phyloP scores from a whole-genome alignment of 2,888 invertebrate species.

The Drosophila gaucha region DNA sequence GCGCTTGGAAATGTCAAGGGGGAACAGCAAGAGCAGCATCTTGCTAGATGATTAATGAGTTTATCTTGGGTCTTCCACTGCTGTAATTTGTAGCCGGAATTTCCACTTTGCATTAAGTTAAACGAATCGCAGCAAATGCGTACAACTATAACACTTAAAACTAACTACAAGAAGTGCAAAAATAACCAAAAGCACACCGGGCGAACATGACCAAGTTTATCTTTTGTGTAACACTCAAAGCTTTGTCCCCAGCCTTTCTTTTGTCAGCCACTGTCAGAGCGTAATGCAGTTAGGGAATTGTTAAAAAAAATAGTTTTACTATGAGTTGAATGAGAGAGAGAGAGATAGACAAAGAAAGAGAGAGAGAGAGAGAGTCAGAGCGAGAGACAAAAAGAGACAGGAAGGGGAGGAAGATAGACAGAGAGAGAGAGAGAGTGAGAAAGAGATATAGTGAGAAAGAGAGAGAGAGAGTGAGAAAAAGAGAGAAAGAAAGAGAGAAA shows the following conservation, averaged over 20 bases:
- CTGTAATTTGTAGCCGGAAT: conserved; percentile 35
- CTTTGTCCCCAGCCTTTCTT: not conserved
- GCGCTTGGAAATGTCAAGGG: conserved; percentile 50
- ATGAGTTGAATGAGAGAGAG: too few relatives aligned
- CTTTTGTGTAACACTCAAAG: not conserved
- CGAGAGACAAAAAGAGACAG: too few relatives aligned
- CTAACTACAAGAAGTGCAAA: not conserved
- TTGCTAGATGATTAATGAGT: conserved; percentile 47
- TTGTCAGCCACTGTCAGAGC: not conserved
- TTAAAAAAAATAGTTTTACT: too few relatives aligned
- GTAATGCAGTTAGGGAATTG: too few relatives aligned
- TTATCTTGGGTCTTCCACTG: conserved; percentile 33
- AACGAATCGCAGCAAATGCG: conserved; percentile 26
- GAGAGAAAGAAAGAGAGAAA: too few relatives aligned
- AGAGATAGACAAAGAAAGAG: too few relatives aligned
- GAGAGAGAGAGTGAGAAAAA: too few relatives aligned
- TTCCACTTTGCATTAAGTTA: conserved; percentile 26
- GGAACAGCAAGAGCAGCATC: conserved; percentile 7
- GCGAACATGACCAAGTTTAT: not conserved
- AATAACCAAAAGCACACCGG: not conserved
- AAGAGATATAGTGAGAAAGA: too few relatives aligned
- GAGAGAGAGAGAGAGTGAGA: too few relatives aligned
- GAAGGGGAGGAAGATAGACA: too few relatives aligned
- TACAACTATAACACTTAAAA: conserved; percentile 1
- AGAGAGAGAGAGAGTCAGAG: too few relatives aligned